Evolutionary conservation across 2,888 invertebrate genomes (phyloP), one percentile per base, ranked within the genome.

Genomic region (Acleris literana): DNA sequence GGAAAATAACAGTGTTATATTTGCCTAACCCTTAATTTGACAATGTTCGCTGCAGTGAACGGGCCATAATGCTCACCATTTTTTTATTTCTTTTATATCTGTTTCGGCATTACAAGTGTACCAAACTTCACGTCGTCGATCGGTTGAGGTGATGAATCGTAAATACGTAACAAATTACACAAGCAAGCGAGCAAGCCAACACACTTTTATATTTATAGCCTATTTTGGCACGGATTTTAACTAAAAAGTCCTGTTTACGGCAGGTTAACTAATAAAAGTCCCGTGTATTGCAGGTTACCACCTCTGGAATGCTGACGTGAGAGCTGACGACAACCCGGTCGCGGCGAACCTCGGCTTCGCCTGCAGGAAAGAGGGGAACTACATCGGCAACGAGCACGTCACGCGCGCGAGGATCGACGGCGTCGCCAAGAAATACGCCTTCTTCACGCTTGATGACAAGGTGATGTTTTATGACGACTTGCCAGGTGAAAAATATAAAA

Each of bases 261-360:
- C n/a, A n/a, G n/a, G n/a, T n/a, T n/a, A 5, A n/a, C 17, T 17
- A 46, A 44, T 44, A n/a, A 44, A n/a, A 46, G 7, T 46, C n/a
- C 0, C 13, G 13, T 83, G 78, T 53, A 67, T 22, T 57, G 2
- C 72, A 95, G 96, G 98, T 46, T 97, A 96, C 80, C 96, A 97
- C 76, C 92, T 97, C 72, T 97, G 98, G 97, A 96, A 97, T 77
- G 93, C 94, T 7, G 98, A 98, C 83, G 83, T 98, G 51, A 93
- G 97, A 72, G 88, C 95, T 0, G 96, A 97, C 74, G 98, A 98
- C 79, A 97, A 96, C 74, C 98, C 98, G 0, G 86, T 98, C 2
- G 98, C 98, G 90, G 97, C 97, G 0, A 96, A 96, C 64, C 90
- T 98, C 46, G 94, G 93, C 11, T 96, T 96, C 78, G 94, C 96